Evolutionary conservation across 2,888 invertebrate genomes (phyloP).

Genomic region (Oscheius sp.): DNA sequence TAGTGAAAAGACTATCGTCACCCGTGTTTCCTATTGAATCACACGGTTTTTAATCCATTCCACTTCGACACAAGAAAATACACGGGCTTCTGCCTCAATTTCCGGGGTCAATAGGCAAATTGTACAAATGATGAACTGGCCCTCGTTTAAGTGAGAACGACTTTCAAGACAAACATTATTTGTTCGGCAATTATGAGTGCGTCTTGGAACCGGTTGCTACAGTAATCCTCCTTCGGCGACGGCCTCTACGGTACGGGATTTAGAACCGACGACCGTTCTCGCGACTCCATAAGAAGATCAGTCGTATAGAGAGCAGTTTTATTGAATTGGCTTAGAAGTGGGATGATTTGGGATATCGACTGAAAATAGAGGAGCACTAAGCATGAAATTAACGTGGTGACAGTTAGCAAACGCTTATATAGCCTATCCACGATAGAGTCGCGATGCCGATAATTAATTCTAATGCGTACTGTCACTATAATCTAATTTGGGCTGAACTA

Average conservation of each 20-base stretch:
- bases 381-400: too few relatives aligned
- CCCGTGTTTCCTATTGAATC: not conserved
- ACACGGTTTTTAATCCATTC: not conserved
- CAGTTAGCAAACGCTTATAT: too few relatives aligned
- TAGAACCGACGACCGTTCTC: slow-evolving; percentile 8
- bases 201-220: slow-evolving; percentile 34
- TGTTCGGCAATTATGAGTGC: slow-evolving; percentile 39
- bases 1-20: not conserved
- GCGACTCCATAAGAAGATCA: slow-evolving; percentile 21
- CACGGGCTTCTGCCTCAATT: slow-evolving; percentile 5
- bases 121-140: not conserved
- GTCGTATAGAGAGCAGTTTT: slow-evolving; percentile 11
- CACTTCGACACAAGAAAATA: not conserved
- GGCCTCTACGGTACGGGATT: slow-evolving; percentile 34
- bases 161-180: slow-evolving; percentile 40
- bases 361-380: too few relatives aligned
- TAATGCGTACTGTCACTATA: slow-evolving; percentile 37
- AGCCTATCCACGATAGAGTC: too few relatives aligned
- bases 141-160: slow-evolving; percentile 32
- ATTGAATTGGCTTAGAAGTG: not conserved
- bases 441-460: slow-evolving; percentile 27
- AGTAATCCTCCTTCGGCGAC: slow-evolving; percentile 1
- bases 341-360: too few relatives aligned
- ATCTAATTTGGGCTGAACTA: slow-evolving; percentile 38
- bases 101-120: not conserved